Conservation (phyloP, 2,113 vertebrate genomes). For the Panthera uncia region DNA sequence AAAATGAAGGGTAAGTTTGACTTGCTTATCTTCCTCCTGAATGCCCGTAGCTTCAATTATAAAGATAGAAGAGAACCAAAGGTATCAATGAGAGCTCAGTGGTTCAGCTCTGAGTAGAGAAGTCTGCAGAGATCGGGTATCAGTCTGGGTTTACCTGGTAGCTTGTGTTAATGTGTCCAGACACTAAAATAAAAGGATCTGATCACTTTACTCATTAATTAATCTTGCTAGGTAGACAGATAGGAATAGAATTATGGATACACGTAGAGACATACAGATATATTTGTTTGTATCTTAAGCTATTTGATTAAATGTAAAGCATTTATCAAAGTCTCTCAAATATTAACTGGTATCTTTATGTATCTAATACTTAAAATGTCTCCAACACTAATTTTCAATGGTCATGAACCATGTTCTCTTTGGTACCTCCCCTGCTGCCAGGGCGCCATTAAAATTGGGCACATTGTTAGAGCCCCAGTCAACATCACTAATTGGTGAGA, state of each 20-base stretch:
- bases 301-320: neutral
- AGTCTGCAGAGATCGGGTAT: neutral
- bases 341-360: neutral
- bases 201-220: neutral
- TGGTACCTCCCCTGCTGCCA: neutral
- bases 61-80: neutral
- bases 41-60: neutral
- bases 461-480: neutral
- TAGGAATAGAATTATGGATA: neutral
- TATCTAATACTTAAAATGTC: neutral
- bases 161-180: neutral
- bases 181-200: neutral
- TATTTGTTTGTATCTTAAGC: neutral
- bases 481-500: neutral
- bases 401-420: neutral
- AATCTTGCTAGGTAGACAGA: neutral
- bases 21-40: neutral
- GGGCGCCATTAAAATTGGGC: neutral
- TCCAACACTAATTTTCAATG: neutral
- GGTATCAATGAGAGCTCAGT: neutral
- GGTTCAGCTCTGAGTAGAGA: neutral
- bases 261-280: neutral
- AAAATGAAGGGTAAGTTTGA: neutral
- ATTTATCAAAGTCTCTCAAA: neutral
- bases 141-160: neutral